Percentiles rank a stretch among this genome's conserved stretches.
These are phyloP conservation scores for Labeo calbasu DNA, from an alignment of 2,797 vertebrate genomes.

Conservation along the genomic window DNA sequence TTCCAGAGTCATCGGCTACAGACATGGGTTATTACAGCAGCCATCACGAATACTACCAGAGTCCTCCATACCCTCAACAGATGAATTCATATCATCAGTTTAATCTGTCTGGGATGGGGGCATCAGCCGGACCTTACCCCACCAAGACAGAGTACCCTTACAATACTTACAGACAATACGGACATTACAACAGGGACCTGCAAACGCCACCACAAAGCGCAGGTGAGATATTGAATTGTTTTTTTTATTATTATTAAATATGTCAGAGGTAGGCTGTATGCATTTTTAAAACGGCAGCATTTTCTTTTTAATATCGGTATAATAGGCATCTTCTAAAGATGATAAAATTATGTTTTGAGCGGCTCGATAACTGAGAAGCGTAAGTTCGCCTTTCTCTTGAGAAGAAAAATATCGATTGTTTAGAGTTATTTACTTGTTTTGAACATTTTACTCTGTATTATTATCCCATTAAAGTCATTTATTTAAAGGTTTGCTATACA, in stretches of 20 bases:
- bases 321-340: not conserved
- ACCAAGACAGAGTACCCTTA: slow-evolving; percentile 94
- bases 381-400: not conserved
- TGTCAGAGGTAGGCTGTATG: not conserved
- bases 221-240: slow-evolving; percentile 77
- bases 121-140: slow-evolving; percentile 84
- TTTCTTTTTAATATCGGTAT: not conserved
- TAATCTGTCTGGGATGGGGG: slow-evolving; percentile 88
- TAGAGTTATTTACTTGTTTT: not conserved
- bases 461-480: not conserved
- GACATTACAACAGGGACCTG: slow-evolving; percentile 91
- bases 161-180: slow-evolving; percentile 90
- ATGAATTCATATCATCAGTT: slow-evolving; percentile 92
- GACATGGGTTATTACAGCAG: slow-evolving; percentile 96
- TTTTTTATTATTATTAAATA: not conserved
- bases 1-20: slow-evolving; percentile 95
- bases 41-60: slow-evolving; percentile 92
- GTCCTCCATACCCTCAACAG: slow-evolving; percentile 85
- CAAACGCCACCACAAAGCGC: slow-evolving; percentile 88
- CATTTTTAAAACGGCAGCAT: not conserved
- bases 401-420: not conserved
- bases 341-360: not conserved
- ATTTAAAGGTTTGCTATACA: not conserved
- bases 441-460: not conserved
- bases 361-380: not conserved